Evolutionary conservation across 2,888 invertebrate species (phyloP), one percentile per base, ranked within the genome.

Genomic region (Ichneumon xanthorius): DNA sequence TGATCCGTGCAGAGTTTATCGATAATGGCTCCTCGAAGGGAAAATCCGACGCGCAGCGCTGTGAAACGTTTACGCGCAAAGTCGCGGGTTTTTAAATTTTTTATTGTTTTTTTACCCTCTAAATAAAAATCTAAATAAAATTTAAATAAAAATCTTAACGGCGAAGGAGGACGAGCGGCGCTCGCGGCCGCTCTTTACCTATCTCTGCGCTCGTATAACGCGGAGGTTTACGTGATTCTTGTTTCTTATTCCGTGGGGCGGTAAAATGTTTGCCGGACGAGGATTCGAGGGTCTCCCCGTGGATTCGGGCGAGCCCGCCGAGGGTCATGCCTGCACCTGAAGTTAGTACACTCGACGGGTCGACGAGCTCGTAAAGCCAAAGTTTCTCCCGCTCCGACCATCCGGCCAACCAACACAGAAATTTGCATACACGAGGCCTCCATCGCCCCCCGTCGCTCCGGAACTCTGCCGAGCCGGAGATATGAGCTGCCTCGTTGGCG

Each of bases 361-460:
- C 67, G 65, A 67, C 53, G 67, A 53, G 65, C 76, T 76, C 76
- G 65, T 76, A 76, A 76, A 76, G 76, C 65, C 76, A 37, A 76
- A 48, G 73, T 75, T 61, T 40, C 76, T 33, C n/a, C 37, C 6
- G 26, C 65, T 45, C 30, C 14, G 26, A 63, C 48, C 65, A 48
- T 50, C 19, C 19, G 37, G 50, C 37, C 48, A 30, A 33, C 37
- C 14, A 14, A 19, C 50, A 14, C 4, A 33, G 53, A 76, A 76
- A 76, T 76, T 76, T 76, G 19, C 76, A 65, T 53, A 50, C 50
- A 14, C 33, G 67, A 68, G 9, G 37, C 7, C 53, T 37, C 37
- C 16, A 5, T 53, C 26, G 26, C 14, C 26, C 2, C 2, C 26
- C 55, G n/a, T 19, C 55, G 19, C 22, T 55, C 22, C 33, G 37